phyloP scores from a whole-genome alignment of 2,797 vertebrate species.

The Bradypus variegatus region DNA sequence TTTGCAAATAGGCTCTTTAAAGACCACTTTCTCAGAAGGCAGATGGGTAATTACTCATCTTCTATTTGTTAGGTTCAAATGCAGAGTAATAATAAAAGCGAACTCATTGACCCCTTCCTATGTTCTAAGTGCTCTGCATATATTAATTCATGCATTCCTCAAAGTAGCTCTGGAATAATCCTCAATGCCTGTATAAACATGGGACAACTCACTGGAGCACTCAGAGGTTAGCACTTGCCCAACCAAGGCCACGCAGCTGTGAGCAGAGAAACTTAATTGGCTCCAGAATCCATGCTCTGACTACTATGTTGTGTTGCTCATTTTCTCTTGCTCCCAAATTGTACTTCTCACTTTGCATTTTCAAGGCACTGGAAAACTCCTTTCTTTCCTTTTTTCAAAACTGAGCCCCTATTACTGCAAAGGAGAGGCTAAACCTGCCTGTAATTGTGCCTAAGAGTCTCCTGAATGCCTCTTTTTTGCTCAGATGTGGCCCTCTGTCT shows the following conservation, averaged over 20 bases:
- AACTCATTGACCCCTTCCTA: neutral
- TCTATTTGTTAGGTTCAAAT: neutral
- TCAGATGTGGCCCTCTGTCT: no score
- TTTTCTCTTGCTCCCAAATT: neutral
- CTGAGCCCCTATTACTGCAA: neutral
- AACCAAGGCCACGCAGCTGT: neutral
- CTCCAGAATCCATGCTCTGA: neutral
- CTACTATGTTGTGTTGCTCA: rapidly evolving
- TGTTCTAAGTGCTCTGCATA: neutral
- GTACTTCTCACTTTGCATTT: neutral
- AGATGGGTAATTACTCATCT: neutral
- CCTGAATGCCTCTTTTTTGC: no score
- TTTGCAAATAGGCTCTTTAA: neutral
- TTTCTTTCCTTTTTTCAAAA: neutral
- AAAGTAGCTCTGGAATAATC: neutral
- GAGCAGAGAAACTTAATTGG: neutral
- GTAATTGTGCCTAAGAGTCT: no score
- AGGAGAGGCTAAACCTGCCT: no score
- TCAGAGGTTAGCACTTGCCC: neutral
- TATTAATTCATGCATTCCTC: neutral
- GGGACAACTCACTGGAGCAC: neutral
- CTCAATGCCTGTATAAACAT: no score
- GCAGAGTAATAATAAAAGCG: neutral
- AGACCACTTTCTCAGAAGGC: neutral
- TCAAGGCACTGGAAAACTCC: neutral